phyloP scores from a whole-genome alignment of 2,888 invertebrate genomes.

The Drosophila neonasuta region DNA sequence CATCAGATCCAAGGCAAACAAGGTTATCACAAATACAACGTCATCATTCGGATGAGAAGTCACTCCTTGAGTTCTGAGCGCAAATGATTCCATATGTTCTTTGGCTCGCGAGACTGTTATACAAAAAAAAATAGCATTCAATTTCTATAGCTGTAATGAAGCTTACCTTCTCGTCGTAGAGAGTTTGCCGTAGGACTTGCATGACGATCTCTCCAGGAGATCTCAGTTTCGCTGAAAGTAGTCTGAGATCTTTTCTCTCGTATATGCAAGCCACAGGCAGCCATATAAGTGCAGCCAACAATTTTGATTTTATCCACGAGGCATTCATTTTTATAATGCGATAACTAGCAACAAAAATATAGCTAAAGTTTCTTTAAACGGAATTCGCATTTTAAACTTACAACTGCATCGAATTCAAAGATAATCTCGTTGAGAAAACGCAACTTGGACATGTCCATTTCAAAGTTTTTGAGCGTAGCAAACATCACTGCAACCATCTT shows the following conservation, averaged over 20 bases:
- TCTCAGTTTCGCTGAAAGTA: too few relatives aligned
- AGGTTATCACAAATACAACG: conserved; percentile 86
- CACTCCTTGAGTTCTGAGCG: background rate
- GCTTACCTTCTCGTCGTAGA: too few relatives aligned
- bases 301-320: conserved; percentile 98
- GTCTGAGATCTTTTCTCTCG: conserved; percentile 57
- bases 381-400: conserved; percentile 77
- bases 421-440: conserved; percentile 94
- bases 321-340: conserved; percentile 83
- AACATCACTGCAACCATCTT: conserved; percentile 97
- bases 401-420: conserved; percentile 91
- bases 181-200: too few relatives aligned
- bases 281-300: conserved; percentile 98
- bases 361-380: background rate
- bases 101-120: background rate
- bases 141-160: too few relatives aligned
- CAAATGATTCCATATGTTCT: background rate
- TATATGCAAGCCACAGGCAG: conserved; percentile 94
- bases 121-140: too few relatives aligned
- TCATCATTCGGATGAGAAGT: conserved; percentile 64
- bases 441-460: conserved; percentile 85
- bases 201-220: too few relatives aligned
- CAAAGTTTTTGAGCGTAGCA: conserved; percentile 93
- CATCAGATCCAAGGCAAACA: conserved; percentile 80
- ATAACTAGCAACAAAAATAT: conserved; percentile 83